Conservation (phyloP, 2,113 vertebrate species). For the Callorhinus ursinus region DNA sequence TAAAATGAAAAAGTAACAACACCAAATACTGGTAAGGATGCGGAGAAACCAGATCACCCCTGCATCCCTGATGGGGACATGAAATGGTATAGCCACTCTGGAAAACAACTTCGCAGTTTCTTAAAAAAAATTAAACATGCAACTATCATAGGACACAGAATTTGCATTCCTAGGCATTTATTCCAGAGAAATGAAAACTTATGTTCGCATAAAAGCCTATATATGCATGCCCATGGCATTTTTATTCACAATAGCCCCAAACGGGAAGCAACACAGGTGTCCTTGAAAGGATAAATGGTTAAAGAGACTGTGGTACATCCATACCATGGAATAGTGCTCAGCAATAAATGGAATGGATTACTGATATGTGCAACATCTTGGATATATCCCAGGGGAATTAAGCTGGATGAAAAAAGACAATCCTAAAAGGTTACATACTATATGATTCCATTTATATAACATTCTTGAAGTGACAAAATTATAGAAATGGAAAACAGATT, state of each 20-base stretch:
- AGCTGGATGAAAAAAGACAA: not conserved
- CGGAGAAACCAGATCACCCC: not conserved
- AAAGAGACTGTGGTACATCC: not conserved
- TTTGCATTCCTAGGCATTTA: constrained; percentile 35
- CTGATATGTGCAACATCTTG: not conserved
- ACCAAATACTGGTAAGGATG: not conserved
- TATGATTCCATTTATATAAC: not conserved
- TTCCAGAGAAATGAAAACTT: constrained; percentile 37
- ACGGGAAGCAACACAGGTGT: not conserved
- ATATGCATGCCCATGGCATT: not conserved
- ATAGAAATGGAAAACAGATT: constrained; percentile 32
- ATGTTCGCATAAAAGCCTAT: not conserved
- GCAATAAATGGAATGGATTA: not conserved
- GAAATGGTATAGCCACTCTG: not conserved
- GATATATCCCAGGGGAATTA: not conserved
- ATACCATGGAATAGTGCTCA: not conserved
- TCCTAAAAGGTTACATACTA: not conserved
- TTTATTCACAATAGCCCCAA: not conserved
- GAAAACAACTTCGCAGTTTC: constrained; percentile 5
- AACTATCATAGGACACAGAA: not conserved
- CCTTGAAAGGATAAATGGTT: not conserved
- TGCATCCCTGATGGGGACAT: not conserved
- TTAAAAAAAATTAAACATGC: not conserved
- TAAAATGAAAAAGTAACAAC: not conserved
- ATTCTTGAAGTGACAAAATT: constrained; percentile 25